These are phyloP conservation scores for Anser brachyrhynchus DNA, from an alignment of 2,113 vertebrate genomes.

Conservation along the genomic window DNA sequence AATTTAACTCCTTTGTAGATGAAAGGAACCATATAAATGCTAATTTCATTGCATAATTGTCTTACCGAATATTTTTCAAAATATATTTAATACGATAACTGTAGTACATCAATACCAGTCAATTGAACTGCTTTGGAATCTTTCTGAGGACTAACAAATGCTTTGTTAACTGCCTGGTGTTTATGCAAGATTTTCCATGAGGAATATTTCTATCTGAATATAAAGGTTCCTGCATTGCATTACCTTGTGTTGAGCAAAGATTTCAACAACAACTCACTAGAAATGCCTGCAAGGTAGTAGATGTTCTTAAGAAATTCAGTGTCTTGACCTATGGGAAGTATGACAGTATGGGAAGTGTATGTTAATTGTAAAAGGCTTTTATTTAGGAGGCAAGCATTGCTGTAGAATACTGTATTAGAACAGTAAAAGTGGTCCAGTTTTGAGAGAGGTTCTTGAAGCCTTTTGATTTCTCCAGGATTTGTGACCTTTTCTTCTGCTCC, in stretches of 20 bases:
- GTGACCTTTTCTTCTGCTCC: not conserved
- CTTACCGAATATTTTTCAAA: not conserved
- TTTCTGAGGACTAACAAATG: not conserved
- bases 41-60: slow-evolving; percentile 20
- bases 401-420: not conserved
- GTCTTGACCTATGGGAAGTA: not conserved
- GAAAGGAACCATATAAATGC: slow-evolving; percentile 27
- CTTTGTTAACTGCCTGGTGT: not conserved
- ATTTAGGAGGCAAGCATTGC: not conserved
- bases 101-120: not conserved
- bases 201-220: not conserved
- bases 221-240: not conserved
- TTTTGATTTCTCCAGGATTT: not conserved
- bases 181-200: not conserved
- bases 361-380: not conserved
- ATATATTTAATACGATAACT: not conserved
- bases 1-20: not conserved
- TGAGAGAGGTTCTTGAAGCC: not conserved
- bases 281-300: not conserved
- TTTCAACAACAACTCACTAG: not conserved
- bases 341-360: not conserved
- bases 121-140: not conserved
- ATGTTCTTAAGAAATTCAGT: not conserved
- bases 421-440: not conserved
- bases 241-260: not conserved